Base-by-base conservation (phyloP, 2,888 invertebrate genomes). In the Drosophila subquinaria region DNA sequence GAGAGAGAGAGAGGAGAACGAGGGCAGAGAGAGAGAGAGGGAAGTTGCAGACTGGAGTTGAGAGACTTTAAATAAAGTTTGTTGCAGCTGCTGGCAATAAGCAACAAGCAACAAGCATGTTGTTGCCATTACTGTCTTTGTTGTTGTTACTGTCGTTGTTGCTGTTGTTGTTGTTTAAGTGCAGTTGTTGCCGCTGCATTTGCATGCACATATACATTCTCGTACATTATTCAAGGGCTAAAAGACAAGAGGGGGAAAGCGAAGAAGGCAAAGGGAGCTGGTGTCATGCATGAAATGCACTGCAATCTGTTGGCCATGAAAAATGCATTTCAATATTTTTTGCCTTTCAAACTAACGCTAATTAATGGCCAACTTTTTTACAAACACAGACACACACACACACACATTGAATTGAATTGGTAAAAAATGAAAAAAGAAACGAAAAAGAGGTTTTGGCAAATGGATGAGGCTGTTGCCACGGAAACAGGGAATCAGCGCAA, bases 241-340 rank as follows among this genome's bases (percentile, higher is more conserved):
- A 72, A 69, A 74, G 47, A 11, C 23, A 11, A 2, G 1, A 1
- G 50, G 40, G 4, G 6, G 17, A 9, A 9, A 30, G 38, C 0
- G 17, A 4, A 2, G 30, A 42, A 3, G 47, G 38, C 11, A 23
- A 23, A 4, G 13, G 51, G 20, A n/a, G 45, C 3, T 6, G 23
- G 23, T 15, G 45, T n/a, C 33, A 59, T 53, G 52, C 57, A 59
- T 62, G 64, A 62, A 73, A 33, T 65, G 69, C 59, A 52, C 11
- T 13, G 62, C 45, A 50, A 53, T 48, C 56, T 53, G 53, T 38
- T 57, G 64, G 4, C 70, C 74, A 82, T 89, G 73, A 80, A 89
- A 83, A 83, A 83, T 89, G 84, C 84, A 87, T 87, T 83, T 83
- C 88, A 83, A 80, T 80, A 76, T 69, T 59, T 68, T 79, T 75